phyloP scores from a whole-genome alignment of 1,140 invertebrate species.

The Nephila pilipes region DNA sequence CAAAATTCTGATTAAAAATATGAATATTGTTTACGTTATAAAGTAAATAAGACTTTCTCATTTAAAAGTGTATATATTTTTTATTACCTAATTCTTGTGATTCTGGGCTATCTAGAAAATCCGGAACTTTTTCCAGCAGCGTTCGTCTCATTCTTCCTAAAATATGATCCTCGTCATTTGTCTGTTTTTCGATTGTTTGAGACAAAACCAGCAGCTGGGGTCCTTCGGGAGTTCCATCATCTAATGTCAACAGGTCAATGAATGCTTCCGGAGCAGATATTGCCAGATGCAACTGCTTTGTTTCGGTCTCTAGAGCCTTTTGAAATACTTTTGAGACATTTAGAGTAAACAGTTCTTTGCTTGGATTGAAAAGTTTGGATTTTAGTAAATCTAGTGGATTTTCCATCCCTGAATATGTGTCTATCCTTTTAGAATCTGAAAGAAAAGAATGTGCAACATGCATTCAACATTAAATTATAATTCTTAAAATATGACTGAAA shows the following conservation, averaged over 20 bases:
- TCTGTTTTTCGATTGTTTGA: background rate
- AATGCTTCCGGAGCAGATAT: background rate
- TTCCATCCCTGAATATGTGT: background rate
- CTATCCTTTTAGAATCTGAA: background rate
- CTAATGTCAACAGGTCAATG: background rate
- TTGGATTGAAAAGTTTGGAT: slow-evolving; percentile 6
- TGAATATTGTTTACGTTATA: too few species aligned
- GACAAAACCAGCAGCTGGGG: slow-evolving; percentile 56
- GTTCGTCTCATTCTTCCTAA: slow-evolving; percentile 52
- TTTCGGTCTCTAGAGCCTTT: background rate
- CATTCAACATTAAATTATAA: too few species aligned
- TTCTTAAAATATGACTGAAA: too few species aligned
- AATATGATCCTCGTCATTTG: background rate
- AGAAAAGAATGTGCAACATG: background rate
- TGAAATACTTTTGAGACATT: slow-evolving; percentile 39
- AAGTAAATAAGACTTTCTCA: too few species aligned
- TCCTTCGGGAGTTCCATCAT: background rate
- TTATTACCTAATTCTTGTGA: background rate
- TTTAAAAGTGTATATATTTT: too few species aligned
- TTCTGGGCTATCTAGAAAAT: background rate
- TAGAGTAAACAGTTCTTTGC: slow-evolving; percentile 30
- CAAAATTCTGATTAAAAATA: too few species aligned
- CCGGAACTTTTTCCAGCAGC: background rate
- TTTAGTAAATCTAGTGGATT: background rate
- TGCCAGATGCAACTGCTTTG: background rate